Percentiles rank a stretch among this genome's conserved stretches.
Conservation (phyloP, 2,113 vertebrate species). For the Ptilorrhoa leucosticta region DNA sequence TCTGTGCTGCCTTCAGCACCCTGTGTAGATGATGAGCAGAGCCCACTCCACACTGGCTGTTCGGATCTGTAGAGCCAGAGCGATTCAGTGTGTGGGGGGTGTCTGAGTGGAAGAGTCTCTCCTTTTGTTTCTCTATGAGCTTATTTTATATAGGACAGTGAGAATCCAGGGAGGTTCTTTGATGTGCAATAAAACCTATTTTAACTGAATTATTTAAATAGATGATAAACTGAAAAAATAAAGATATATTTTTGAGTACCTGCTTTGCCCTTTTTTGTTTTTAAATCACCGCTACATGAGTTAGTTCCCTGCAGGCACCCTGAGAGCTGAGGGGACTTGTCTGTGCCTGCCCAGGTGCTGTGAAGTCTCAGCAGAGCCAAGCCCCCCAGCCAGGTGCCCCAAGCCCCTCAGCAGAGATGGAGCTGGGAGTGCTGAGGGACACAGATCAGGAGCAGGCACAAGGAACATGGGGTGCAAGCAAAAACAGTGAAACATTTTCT, state of each 20-base stretch:
- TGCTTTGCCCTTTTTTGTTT: not conserved
- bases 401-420: not conserved
- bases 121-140: not conserved
- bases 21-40: rapidly evolving
- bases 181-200: conserved; percentile 60
- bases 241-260: conserved; percentile 65
- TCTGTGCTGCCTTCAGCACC: not conserved
- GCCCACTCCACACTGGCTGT: not conserved
- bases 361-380: not conserved
- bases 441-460: no score
- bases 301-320: not conserved
- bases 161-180: conserved; percentile 14
- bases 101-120: not conserved
- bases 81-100: no score
- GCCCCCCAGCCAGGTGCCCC: not conserved
- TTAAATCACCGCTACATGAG: rapidly evolving
- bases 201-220: conserved; percentile 62
- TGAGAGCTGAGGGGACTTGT: not conserved
- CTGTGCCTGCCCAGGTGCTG: not conserved
- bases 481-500: not conserved
- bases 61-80: not conserved
- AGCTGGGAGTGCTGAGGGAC: no score
- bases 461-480: no score
- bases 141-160: not conserved
- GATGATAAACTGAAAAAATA: conserved; percentile 17